Evolutionary conservation across 2,888 invertebrate genomes (phyloP), one percentile per base, ranked within the genome.

Genomic region (Caenorhabditis wallacei): DNA sequence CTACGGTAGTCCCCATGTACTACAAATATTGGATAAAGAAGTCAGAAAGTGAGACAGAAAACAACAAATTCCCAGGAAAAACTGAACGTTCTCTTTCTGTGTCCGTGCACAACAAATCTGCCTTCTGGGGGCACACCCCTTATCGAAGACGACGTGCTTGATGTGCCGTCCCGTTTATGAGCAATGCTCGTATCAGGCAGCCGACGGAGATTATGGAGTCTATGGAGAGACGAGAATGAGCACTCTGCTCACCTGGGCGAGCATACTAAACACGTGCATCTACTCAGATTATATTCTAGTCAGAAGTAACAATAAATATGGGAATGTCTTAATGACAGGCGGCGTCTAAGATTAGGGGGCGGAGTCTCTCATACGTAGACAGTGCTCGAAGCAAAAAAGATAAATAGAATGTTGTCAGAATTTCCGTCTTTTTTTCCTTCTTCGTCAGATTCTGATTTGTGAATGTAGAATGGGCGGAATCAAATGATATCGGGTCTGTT

Each of bases 361-460:
- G 40, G 72, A 13, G 20, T 16, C 4, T 53, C 22, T 0, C 22
- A 7, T 37, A 20, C 43, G 64, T 53, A 53, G 53, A 66, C 66
- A 66, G 66, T 66, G 66, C 66, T 66, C 53, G 53, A 66, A 71
- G 53, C 51, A 72, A 72, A 43, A 56, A 16, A n/a, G n/a, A 30
- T 51, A 40, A n/a, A 26, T 63, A 22, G 26, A 48, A 48, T 46
- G 53, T 43, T 48, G 64, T 75, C 66, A 66, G 75, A 75, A 75
- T 11, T 43, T 13, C 18, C 13, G 30, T 48, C 46, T 13, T 18
- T 18, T 48, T 18, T 18, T 48, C 8, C 18, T 13, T 48, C 18
- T 48, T 48, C 46, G 18, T 35, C 74, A 40, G 64, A 48, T 75
- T 75, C 66, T 75, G 75, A 75, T 66, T 75, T 75, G 75, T 75